phyloP scores from a whole-genome alignment of 2,888 invertebrate genomes.

The Cetonia aurata region DNA sequence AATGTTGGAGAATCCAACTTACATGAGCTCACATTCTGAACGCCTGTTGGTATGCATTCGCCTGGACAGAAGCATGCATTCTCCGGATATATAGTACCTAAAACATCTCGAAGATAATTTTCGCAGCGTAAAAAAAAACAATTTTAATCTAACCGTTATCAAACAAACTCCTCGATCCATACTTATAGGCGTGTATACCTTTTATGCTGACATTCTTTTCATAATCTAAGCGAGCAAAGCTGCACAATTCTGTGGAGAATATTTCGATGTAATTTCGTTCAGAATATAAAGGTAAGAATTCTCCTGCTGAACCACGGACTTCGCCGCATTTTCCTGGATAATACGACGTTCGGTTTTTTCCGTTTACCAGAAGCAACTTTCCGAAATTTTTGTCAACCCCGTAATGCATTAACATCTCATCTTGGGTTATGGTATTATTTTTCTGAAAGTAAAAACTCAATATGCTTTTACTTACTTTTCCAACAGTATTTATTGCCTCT shows the following conservation, averaged over 20 bases:
- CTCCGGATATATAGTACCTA: slow-evolving; percentile 71
- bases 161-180: slow-evolving; percentile 73
- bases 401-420: slow-evolving; percentile 32
- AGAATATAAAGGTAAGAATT: slow-evolving; percentile 80
- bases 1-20: slow-evolving; percentile 77
- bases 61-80: slow-evolving; percentile 81
- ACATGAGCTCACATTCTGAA: slow-evolving; percentile 84
- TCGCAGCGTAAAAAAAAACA: background rate
- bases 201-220: slow-evolving; percentile 70
- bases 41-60: slow-evolving; percentile 78
- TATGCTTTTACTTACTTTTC: too few relatives aligned
- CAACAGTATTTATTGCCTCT: too few relatives aligned
- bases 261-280: slow-evolving; percentile 72
- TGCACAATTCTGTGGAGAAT: slow-evolving; percentile 82
- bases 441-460: slow-evolving; percentile 37
- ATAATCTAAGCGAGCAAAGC: slow-evolving; percentile 75
- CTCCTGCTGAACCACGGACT: slow-evolving; percentile 82
- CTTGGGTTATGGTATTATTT: slow-evolving; percentile 36
- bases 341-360: slow-evolving; percentile 70
- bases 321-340: slow-evolving; percentile 72
- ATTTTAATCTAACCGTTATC: slow-evolving; percentile 72
- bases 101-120: slow-evolving; percentile 47
- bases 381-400: slow-evolving; percentile 68
- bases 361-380: slow-evolving; percentile 79
- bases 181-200: slow-evolving; percentile 77